A percentile compares a stretch with the other conserved stretches of the same genome.
phyloP scores from a whole-genome alignment of 2,113 vertebrate genomes.

The Aspidoscelis tigris region DNA sequence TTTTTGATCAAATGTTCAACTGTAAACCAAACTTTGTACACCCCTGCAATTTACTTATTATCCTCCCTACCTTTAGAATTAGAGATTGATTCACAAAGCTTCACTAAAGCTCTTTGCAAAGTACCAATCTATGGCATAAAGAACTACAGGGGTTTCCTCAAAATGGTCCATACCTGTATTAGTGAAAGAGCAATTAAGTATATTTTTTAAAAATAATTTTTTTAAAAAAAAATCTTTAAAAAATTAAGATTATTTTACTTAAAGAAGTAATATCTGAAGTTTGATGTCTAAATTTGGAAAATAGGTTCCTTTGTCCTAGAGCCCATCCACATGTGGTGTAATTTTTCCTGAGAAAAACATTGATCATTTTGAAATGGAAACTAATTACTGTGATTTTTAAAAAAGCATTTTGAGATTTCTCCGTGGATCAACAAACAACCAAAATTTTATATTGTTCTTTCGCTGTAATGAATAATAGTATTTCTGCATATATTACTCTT shows the following conservation, averaged over 20 bases:
- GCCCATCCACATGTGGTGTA: neutral
- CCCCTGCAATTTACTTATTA: too few species aligned
- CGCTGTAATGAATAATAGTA: conserved; percentile 76
- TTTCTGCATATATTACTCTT: conserved; percentile 41
- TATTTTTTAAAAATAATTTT: conserved; percentile 7
- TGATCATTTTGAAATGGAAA: conserved; percentile 64
- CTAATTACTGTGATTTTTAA: conserved; percentile 75
- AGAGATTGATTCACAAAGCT: too few species aligned
- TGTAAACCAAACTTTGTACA: too few species aligned
- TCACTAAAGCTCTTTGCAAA: neutral
- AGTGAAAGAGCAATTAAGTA: conserved; percentile 43
- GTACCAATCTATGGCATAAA: neutral
- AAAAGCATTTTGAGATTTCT: conserved; percentile 49
- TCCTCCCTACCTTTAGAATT: too few species aligned
- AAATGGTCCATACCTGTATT: conserved; percentile 47
- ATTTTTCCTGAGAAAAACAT: conserved; percentile 64
- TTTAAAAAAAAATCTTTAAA: too few species aligned
- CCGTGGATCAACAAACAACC: conserved; percentile 58
- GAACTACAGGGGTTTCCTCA: neutral
- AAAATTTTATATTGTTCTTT: conserved; percentile 64
- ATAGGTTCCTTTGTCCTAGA: neutral
- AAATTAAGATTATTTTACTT: conserved; percentile 43
- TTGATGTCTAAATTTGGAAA: conserved; percentile 62
- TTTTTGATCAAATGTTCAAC: too few species aligned
- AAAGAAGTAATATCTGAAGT: conserved; percentile 70